phyloP scores from a whole-genome alignment of 2,113 vertebrate genomes.

The Danio rerio region DNA sequence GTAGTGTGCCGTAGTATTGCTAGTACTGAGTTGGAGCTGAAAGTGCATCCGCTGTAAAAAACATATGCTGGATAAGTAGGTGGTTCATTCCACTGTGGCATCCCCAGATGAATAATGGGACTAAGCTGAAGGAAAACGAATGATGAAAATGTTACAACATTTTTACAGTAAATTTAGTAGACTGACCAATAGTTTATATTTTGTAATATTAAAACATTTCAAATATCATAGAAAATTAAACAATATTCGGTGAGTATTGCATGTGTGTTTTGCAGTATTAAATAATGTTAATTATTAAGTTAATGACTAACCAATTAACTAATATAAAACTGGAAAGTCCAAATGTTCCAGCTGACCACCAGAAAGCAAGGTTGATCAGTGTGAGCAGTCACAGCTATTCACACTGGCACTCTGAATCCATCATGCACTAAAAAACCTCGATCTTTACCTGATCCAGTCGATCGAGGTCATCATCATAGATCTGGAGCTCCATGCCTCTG shows the following conservation, averaged over 20 bases:
- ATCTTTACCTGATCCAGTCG: constrained; percentile 87
- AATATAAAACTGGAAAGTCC: neutral
- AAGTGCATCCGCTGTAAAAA: no score
- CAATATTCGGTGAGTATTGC: neutral
- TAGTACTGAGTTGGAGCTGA: no score
- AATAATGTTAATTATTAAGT: no score
- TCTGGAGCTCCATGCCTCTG: constrained; percentile 81
- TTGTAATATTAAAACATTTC: neutral
- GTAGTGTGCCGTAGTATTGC: no score
- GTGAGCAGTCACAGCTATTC: no score
- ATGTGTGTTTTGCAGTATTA: neutral
- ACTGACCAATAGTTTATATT: no score
- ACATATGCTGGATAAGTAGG: no score
- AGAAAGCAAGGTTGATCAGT: neutral
- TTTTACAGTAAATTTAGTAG: no score
- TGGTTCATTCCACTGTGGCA: no score
- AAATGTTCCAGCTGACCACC: neutral
- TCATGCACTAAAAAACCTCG: neutral
- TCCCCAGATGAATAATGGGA: no score
- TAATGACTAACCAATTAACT: neutral
- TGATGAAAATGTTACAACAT: no score
- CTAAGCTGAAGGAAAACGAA: no score
- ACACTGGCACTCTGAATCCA: neutral
- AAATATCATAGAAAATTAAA: neutral
- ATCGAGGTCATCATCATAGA: constrained; percentile 94